These are phyloP conservation scores for Gambusia yucatana DNA, from an alignment of 2,797 vertebrate genomes.

Conservation along the genomic window DNA sequence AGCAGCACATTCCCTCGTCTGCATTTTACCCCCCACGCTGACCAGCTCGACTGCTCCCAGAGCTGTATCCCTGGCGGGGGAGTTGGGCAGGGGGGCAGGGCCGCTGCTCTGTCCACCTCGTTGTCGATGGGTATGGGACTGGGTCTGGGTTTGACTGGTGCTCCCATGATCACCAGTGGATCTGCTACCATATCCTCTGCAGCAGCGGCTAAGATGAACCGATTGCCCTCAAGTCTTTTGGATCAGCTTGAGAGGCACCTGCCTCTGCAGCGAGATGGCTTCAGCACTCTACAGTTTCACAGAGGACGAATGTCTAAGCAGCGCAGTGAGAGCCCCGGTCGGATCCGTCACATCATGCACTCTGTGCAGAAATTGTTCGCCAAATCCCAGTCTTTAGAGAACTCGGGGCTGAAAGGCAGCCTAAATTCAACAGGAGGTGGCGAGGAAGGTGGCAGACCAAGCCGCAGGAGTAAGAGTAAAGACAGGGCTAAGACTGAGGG, in stretches of 20 bases:
- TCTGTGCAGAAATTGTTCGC: constrained; percentile 97
- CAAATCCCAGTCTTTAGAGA: constrained; percentile 95
- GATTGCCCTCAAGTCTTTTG: constrained; percentile 92
- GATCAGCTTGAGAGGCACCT: constrained; percentile 98
- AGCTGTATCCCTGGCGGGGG: constrained; percentile 75
- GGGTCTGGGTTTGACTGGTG: constrained; percentile 76
- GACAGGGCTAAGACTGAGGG: constrained; percentile 93
- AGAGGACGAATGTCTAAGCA: constrained; percentile 85
- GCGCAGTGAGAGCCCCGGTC: constrained; percentile 94
- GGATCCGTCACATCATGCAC: constrained; percentile 96
- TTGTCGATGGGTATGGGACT: constrained; percentile 83
- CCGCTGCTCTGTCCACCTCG: constrained; percentile 73
- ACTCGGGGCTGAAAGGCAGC: constrained; percentile 84
- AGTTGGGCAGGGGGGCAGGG: constrained; percentile 84
- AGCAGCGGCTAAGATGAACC: constrained; percentile 95
- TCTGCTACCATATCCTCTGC: constrained; percentile 84
- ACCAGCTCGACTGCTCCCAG: constrained; percentile 77
- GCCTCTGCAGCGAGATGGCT: constrained; percentile 94
- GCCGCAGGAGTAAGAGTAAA: constrained; percentile 95
- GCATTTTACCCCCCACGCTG: constrained; percentile 91
- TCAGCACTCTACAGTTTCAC: constrained; percentile 98
- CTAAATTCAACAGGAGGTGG: constrained; percentile 76
- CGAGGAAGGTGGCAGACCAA: constrained; percentile 84
- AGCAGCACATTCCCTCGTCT: constrained; percentile 97
- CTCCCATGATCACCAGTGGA: constrained; percentile 85